Evolutionary conservation across 2,113 vertebrate species (phyloP).

Genomic region (Oncorhynchus kisutch): DNA sequence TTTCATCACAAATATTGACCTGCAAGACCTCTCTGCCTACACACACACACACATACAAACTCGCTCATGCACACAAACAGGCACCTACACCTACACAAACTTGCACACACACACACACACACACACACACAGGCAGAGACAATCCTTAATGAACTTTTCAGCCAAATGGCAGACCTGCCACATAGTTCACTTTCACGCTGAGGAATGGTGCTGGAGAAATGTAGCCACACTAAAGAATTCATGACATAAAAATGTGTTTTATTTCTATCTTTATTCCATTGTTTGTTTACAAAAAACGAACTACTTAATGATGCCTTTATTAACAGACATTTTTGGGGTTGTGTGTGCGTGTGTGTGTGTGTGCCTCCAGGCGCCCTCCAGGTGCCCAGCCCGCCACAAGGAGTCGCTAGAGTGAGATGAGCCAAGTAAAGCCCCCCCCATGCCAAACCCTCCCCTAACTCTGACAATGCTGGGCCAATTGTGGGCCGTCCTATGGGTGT

Average conservation of each 20-base stretch:
- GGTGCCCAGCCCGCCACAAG: too few species aligned
- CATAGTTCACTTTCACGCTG: background rate
- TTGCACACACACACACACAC: background rate
- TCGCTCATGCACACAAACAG: conserved; percentile 1
- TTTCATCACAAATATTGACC: too few species aligned
- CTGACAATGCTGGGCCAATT: too few species aligned
- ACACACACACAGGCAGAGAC: background rate
- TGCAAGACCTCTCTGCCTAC: too few species aligned
- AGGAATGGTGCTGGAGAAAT: background rate
- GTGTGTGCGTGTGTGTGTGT: too few species aligned
- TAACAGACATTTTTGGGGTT: too few species aligned
- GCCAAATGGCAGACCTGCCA: background rate
- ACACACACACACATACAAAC: background rate
- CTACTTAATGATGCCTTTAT: too few species aligned
- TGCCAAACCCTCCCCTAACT: too few species aligned
- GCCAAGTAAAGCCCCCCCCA: too few species aligned
- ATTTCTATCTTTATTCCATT: background rate
- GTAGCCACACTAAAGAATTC: background rate
- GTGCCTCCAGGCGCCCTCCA: too few species aligned
- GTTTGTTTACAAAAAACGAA: background rate
- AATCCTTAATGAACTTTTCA: background rate
- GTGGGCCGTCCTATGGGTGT: too few species aligned
- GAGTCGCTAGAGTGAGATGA: too few species aligned
- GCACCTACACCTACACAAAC: background rate
- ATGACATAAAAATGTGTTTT: background rate